These are phyloP conservation scores for Chauna torquata DNA, from an alignment of 2,113 vertebrate species.

Conservation along the genomic window DNA sequence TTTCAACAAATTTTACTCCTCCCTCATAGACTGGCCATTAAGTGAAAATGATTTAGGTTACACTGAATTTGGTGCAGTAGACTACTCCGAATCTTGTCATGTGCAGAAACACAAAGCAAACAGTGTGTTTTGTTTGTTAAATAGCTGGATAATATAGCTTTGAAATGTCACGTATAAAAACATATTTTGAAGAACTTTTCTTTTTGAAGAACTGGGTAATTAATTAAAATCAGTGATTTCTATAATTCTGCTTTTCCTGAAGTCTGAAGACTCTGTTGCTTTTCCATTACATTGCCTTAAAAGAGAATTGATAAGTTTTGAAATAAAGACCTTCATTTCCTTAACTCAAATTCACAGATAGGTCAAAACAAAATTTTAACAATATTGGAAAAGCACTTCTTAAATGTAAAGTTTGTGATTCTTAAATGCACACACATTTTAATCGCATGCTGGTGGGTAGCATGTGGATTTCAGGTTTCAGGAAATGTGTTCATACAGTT, in stretches of 20 bases:
- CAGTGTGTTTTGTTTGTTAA: neutral
- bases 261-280: neutral
- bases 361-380: neutral
- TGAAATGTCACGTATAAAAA: neutral
- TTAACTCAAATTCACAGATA: neutral
- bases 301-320: neutral
- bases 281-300: neutral
- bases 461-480: neutral
- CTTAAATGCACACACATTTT: neutral
- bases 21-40: neutral
- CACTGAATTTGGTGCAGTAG: neutral
- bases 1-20: neutral
- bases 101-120: constrained; percentile 55
- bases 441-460: neutral
- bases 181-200: neutral
- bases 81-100: constrained; percentile 47
- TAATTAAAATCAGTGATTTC: neutral
- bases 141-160: neutral
- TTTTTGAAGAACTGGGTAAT: neutral
- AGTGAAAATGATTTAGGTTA: neutral
- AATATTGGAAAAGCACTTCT: neutral
- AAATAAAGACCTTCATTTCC: neutral
- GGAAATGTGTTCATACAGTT: neutral
- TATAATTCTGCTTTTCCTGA: neutral
- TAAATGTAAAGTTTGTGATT: neutral